Evolutionary conservation across 2,113 vertebrate genomes (phyloP), one percentile per base, ranked within the genome.

Genomic region (Stictonetta naevosa): DNA sequence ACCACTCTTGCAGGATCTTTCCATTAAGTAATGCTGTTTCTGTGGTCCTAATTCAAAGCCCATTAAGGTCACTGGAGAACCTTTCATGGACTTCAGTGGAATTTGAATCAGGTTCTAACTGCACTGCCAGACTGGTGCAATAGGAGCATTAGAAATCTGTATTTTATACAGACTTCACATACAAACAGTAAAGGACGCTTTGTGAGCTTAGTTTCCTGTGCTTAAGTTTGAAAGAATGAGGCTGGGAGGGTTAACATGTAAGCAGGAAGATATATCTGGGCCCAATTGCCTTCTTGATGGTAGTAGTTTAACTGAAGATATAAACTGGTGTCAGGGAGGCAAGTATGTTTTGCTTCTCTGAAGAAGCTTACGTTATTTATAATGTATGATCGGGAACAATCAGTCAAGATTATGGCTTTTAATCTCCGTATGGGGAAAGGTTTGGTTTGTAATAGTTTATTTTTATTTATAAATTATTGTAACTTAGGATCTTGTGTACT

Each of bases 391-490:
- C 96, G 77, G 98, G 97, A 98, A 93, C 98, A 98, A 96, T 97
- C 96, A 97, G 96, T 98, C 96, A 93, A 90, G 97, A 87, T 96
- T 95, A 96, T 94, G 96, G 96, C 91, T 98, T 97, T 97, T 97
- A 96, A 97, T 97, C 97, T 98, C 96, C 97, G 69, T 98, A 95
- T 95, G 98, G 98, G 97, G 97, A 98, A 97, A 92, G 97, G 94
- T 97, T 97, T 97, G 97, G 93, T 97, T 97, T 97, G 93, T 98
- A 97, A 95, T 91, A 95, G 95, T 96, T 97, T 98, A 96, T 97
- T 97, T 97, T 98, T 98, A 98, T 98, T 98, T 98, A 98, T 98
- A 93, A 96, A 95, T 97, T 96, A 96, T 75, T 97, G 86, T 96
- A 96, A 96, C 94, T 96, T 98, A 92, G 97, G 97, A 78, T 97